Conservation (phyloP, 2,113 vertebrate genomes). For the Tachuris rubrigastra region DNA sequence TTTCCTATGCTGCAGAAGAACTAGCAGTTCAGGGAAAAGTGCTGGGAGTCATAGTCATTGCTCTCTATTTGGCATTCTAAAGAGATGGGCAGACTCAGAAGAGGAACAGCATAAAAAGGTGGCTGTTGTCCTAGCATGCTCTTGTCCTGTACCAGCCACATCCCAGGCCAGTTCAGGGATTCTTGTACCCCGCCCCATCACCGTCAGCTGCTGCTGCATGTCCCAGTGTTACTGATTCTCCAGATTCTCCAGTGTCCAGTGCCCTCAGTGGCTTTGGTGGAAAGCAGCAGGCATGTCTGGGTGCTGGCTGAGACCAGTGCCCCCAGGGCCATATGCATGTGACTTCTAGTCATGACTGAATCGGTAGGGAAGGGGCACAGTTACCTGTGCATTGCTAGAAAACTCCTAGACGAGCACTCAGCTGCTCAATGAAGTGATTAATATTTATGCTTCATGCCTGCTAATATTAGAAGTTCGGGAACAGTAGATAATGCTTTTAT, state of each 20-base stretch:
- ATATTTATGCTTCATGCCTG: not conserved
- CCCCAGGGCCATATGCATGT: not conserved
- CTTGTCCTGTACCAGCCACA: not conserved
- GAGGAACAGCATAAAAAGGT: not conserved
- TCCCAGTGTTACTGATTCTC: not conserved
- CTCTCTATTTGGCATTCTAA: not conserved
- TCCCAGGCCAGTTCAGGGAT: not conserved
- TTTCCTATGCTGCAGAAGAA: not conserved
- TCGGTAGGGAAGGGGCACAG: not conserved
- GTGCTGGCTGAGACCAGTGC: not conserved
- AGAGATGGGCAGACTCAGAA: not conserved
- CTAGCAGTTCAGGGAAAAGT: not conserved
- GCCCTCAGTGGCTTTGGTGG: not conserved
- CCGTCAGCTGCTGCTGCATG: accelerated
- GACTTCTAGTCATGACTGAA: not conserved
- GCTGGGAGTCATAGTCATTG: not conserved
- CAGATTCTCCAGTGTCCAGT: not conserved
- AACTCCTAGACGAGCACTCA: not conserved
- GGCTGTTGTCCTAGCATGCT: not conserved
- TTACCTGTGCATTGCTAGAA: not conserved
- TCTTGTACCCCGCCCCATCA: not conserved
- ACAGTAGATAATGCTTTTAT: not conserved
- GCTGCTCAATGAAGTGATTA: not conserved
- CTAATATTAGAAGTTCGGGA: not conserved
- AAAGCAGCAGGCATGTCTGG: not conserved